These are phyloP conservation scores for Bombus picipes DNA, from an alignment of 1,140 invertebrate species.

Conservation along the genomic window DNA sequence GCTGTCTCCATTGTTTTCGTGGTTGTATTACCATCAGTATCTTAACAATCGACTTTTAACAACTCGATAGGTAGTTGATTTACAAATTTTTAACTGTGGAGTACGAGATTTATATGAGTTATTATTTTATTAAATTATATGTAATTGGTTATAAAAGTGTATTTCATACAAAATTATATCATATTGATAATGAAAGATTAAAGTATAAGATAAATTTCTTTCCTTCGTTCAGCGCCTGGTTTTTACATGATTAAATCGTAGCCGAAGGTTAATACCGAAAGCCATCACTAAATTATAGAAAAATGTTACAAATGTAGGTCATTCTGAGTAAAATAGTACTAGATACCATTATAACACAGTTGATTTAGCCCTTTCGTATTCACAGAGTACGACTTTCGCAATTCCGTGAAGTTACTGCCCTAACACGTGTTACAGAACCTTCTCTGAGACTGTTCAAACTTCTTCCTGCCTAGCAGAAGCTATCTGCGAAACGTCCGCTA, in stretches of 20 bases:
- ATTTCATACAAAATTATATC: too few relatives aligned
- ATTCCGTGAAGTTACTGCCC: neutral
- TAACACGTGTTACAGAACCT: neutral
- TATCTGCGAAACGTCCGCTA: neutral
- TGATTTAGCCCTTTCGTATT: neutral
- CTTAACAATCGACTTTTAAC: neutral
- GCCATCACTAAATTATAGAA: neutral
- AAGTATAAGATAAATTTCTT: neutral
- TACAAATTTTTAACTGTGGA: neutral
- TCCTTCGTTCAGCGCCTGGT: neutral
- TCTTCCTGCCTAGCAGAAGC: neutral
- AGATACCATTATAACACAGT: neutral
- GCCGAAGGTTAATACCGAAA: neutral
- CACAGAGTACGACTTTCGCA: neutral
- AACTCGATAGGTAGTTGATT: neutral
- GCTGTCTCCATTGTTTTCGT: neutral
- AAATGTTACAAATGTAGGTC: neutral
- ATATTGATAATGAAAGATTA: too few relatives aligned
- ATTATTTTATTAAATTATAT: neutral
- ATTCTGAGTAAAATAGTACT: too few relatives aligned
- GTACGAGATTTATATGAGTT: neutral
- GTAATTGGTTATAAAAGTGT: too few relatives aligned
- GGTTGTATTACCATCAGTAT: neutral
- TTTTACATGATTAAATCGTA: neutral
- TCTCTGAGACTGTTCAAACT: neutral